Evolutionary conservation across 2,888 invertebrate genomes (phyloP).

Genomic region (Dioctria rufipes): DNA sequence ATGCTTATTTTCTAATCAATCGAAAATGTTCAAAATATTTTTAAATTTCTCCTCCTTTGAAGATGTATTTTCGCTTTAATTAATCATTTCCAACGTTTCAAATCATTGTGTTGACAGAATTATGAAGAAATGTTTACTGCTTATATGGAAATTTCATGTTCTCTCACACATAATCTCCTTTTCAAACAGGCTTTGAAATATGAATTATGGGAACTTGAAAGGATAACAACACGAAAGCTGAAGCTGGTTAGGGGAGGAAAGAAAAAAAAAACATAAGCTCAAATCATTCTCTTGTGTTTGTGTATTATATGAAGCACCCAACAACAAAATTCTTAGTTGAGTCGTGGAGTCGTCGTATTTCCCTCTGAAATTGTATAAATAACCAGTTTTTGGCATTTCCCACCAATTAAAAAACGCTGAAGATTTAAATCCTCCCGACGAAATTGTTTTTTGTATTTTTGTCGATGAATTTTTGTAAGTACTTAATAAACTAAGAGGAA

Average conservation of each 20-base stretch:
- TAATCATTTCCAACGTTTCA: conserved; percentile 12
- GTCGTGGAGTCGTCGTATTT: background rate
- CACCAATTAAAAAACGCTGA: conserved; percentile 28
- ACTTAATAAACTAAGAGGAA: background rate
- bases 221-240: background rate
- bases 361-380: conserved; percentile 13
- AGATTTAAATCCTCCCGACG: conserved; percentile 16
- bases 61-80: background rate
- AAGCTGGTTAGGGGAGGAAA: background rate
- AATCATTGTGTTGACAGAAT: conserved; percentile 4
- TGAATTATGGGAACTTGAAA: conserved; percentile 13
- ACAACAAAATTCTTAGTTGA: background rate
- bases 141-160: conserved; percentile 35
- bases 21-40: background rate
- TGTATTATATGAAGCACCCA: background rate
- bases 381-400: conserved; percentile 40
- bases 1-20: background rate
- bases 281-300: background rate
- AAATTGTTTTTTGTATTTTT: conserved; percentile 21
- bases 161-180: conserved; percentile 23
- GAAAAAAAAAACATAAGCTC: no score
- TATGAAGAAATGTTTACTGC: conserved; percentile 20
- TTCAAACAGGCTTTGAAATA: conserved; percentile 27
- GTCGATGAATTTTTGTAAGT: background rate
- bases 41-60: background rate